These are phyloP conservation scores for Dipodomys stephensi DNA, from an alignment of 2,113 vertebrate genomes.

Conservation along the genomic window DNA sequence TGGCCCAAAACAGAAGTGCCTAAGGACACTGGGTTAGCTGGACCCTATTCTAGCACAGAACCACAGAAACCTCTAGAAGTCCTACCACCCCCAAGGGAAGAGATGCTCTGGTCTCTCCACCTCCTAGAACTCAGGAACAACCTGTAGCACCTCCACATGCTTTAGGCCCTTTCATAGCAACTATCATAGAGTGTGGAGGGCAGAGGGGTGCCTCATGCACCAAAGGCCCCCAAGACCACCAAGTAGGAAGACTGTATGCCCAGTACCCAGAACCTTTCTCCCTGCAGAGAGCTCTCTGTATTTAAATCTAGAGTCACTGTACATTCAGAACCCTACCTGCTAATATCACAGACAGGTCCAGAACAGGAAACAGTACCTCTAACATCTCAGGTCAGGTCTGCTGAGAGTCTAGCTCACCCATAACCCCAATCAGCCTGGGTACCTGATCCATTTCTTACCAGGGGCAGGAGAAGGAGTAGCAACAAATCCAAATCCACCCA, in stretches of 20 bases:
- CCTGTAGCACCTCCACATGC: background rate
- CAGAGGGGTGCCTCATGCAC: background rate
- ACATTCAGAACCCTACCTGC: fast-evolving
- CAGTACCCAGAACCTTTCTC: no score
- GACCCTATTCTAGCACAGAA: background rate
- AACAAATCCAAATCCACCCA: conserved; percentile 96
- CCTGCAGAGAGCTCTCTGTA: background rate
- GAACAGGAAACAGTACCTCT: fast-evolving
- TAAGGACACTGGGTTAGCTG: background rate
- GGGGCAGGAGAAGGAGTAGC: conserved; percentile 94
- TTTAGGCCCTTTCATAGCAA: no score
- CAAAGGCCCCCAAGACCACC: background rate
- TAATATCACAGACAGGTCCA: background rate
- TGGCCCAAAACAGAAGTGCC: background rate
- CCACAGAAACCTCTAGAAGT: no score
- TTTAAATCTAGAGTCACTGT: fast-evolving
- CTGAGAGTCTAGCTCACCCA: background rate
- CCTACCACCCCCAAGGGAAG: background rate
- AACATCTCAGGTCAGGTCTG: background rate
- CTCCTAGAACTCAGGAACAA: background rate
- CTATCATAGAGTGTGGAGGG: background rate
- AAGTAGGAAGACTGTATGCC: background rate
- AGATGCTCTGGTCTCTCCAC: background rate
- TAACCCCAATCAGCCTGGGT: background rate
- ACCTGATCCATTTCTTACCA: conserved; percentile 86